Percentiles rank a stretch among this genome's conserved stretches.
Conservation (phyloP, 1,140 invertebrate genomes). For the Batillaria attramentaria region DNA sequence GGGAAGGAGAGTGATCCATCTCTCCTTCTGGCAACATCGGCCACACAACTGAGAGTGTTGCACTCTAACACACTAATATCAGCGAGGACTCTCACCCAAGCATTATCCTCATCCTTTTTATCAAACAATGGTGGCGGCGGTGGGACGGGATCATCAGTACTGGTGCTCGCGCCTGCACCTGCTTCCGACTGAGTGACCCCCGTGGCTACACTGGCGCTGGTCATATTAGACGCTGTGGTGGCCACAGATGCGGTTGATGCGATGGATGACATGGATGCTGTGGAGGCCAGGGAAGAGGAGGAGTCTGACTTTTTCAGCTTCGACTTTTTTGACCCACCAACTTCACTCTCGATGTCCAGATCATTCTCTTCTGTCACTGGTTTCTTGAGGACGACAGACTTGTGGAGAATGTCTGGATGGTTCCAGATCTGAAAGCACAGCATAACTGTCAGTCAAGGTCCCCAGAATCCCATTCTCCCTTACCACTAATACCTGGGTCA, state of each 20-base stretch:
- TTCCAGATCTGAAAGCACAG: slow-evolving; percentile 90
- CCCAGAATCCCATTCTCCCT: too few relatives aligned
- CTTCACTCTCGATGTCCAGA: slow-evolving; percentile 86
- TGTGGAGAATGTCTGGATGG: slow-evolving; percentile 96
- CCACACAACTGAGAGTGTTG: too few relatives aligned
- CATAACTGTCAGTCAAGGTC: too few relatives aligned
- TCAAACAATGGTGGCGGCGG: slow-evolving; percentile 3
- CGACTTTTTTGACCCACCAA: slow-evolving; percentile 38
- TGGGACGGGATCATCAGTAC: background rate
- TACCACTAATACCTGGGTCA: too few relatives aligned
- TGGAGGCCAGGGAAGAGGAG: slow-evolving; percentile 34
- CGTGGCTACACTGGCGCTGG: background rate
- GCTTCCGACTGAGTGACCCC: too few relatives aligned
- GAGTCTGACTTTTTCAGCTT: slow-evolving; percentile 41
- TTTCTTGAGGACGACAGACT: slow-evolving; percentile 87
- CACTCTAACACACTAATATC: too few relatives aligned
- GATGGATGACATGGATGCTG: slow-evolving; percentile 26
- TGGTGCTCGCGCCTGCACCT: background rate
- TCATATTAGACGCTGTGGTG: slow-evolving; percentile 16
- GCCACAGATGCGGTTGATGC: slow-evolving; percentile 20
- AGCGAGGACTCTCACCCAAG: slow-evolving; percentile 32
- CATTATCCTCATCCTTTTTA: slow-evolving; percentile 30
- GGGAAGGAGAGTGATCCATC: too few relatives aligned
- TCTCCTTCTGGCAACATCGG: too few relatives aligned
- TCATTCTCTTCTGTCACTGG: slow-evolving; percentile 84